Evolutionary conservation across 2,888 invertebrate species (phyloP).

Genomic region (Brachylomia viminalis): DNA sequence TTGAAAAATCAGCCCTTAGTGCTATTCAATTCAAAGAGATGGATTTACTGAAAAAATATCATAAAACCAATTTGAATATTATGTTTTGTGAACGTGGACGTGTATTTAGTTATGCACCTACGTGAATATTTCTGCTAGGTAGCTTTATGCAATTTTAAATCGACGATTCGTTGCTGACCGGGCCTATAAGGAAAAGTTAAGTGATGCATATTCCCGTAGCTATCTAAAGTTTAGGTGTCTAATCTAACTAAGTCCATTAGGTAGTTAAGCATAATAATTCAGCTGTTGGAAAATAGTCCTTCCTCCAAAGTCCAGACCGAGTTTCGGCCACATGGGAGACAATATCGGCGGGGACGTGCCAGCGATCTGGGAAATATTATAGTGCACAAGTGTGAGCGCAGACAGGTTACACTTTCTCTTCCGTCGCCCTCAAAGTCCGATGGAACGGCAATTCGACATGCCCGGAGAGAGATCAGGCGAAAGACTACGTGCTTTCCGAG

Average conservation of each 20-base stretch:
- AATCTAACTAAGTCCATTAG: neutral
- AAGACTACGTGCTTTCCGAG: neutral
- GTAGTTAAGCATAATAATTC: no score
- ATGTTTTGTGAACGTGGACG: no score
- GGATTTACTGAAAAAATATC: neutral
- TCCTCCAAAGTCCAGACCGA: no score
- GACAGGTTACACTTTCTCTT: neutral
- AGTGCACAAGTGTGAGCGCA: neutral
- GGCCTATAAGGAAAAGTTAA: neutral
- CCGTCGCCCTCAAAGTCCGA: no score
- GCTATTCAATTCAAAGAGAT: neutral
- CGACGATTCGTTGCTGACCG: neutral
- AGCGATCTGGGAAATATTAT: neutral
- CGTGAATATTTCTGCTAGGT: neutral
- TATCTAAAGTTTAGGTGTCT: neutral
- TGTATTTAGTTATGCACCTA: no score
- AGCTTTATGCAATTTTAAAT: neutral
- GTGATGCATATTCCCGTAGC: neutral
- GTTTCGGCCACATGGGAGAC: no score
- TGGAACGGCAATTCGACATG: neutral
- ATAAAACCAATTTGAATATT: constrained; percentile 11
- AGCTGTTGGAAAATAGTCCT: neutral
- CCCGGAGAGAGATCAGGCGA: neutral
- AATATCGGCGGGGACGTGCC: no score
- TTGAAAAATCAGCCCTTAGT: no score